Evolutionary conservation across 2,888 invertebrate genomes (phyloP), one percentile per base, ranked within the genome.

Genomic region (Pocota personata): DNA sequence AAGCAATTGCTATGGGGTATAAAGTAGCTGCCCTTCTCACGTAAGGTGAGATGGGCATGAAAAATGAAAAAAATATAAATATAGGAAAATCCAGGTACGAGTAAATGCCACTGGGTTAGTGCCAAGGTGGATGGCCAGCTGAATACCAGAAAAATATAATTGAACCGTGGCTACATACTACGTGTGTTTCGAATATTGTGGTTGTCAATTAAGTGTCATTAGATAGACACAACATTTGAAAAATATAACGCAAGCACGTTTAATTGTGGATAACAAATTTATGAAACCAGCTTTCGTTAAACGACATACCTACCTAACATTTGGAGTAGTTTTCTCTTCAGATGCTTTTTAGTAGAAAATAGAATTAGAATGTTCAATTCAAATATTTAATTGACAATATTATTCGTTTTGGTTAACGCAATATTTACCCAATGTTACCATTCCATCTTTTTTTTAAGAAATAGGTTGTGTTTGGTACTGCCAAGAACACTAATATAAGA

Each of bases 71-170:
- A 27, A 27, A n/a, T 24, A 27, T 6, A 40, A n/a, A 3, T 3
- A 16, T 10, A 40, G n/a, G 4, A 27, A 43, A 57, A 5, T 6
- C 14, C 16, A 14, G 24, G 43, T 16, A 37, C 24, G 14, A 12
- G 46, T 46, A 73, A 64, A 75, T 75, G 73, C 64, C 64, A 75
- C n/a, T 46, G 52, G 64, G 62, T 75, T 60, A 75, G 62, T 43
- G 62, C 3, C 19, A 19, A 30, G 64, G 2, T 16, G 19, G 27
- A 10, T 30, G 46, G 30, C n/a, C 6, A 27, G 2, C 14, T 55
- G 30, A 27, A 55, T 55, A 3, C 12, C 14, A 27, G 30, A 55
- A 30, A 27, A 32, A 46, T 19, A 7, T 32, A 48, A 64, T 21
- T 32, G 64, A 19, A 21, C 32, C 12, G 1, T 24, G 21, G 21